A percentile compares a stretch with the other conserved stretches of the same genome.
These are phyloP conservation scores for Proterorhinus semilunaris DNA, from an alignment of 2,113 vertebrate genomes.

Conservation along the genomic window DNA sequence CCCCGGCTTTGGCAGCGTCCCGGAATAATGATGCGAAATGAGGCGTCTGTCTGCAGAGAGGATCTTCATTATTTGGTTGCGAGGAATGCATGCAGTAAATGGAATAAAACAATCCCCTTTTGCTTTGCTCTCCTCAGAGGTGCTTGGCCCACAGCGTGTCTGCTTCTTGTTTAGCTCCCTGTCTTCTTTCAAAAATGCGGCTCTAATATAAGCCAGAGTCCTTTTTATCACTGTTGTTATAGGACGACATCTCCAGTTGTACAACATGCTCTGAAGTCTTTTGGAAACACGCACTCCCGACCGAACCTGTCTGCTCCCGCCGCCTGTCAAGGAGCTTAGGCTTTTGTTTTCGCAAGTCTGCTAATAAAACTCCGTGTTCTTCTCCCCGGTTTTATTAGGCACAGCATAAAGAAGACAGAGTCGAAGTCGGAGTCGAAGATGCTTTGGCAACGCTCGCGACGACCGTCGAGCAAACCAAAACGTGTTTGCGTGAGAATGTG, in stretches of 20 bases:
- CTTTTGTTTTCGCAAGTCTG: slow-evolving; percentile 30
- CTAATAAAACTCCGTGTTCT: slow-evolving; percentile 35
- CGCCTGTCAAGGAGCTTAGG: slow-evolving; percentile 9
- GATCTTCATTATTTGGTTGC: slow-evolving; percentile 70
- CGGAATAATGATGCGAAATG: slow-evolving; percentile 66
- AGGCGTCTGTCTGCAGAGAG: slow-evolving; percentile 59
- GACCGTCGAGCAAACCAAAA: slow-evolving; percentile 22
- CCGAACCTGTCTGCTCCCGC: slow-evolving; percentile 6
- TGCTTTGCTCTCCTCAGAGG: slow-evolving; percentile 48
- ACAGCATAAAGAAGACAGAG: slow-evolving; percentile 8
- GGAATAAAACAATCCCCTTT: slow-evolving; percentile 56
- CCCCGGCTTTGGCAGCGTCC: slow-evolving; percentile 45
- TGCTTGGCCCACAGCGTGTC: slow-evolving; percentile 38
- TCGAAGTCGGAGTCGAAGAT: slow-evolving; percentile 21
- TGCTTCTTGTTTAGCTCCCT: slow-evolving; percentile 61
- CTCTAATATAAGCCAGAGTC: slow-evolving; percentile 54
- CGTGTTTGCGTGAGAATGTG: slow-evolving; percentile 26
- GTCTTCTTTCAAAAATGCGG: slow-evolving; percentile 55
- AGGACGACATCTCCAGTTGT: slow-evolving; percentile 33
- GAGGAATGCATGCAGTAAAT: slow-evolving; percentile 62
- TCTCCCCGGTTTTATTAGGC: slow-evolving; percentile 24
- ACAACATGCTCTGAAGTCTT: slow-evolving; percentile 32
- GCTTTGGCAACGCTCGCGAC: slow-evolving; percentile 19
- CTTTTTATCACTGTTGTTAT: slow-evolving; percentile 63
- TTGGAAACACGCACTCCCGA: slow-evolving; percentile 29